Base-by-base conservation (phyloP, 53 echinoderm and acorn worm species). In the Antedon mediterranea region DNA sequence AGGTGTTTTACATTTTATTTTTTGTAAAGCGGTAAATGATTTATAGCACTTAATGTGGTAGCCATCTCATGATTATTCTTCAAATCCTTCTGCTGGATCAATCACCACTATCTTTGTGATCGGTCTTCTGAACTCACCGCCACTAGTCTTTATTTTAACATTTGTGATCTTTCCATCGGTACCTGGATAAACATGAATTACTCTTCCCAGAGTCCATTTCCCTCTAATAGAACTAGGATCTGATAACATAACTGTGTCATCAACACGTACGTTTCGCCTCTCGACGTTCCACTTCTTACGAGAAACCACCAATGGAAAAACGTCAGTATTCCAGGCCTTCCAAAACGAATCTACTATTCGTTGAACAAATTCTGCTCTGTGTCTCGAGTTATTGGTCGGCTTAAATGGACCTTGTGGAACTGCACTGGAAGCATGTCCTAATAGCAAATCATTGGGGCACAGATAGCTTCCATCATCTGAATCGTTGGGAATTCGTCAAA, bases 101-200 rank as follows among this genome's bases (percentile, higher is more conserved):
- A 87, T 32, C 8, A 87, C 87, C 13, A 71, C 87, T 26, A 83
- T 75, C 37, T 85, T 88, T 0, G 75, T 88, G 32, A 89, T 76
- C 14, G 89, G 85, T 75, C 89, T 82, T 0, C 0, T 30, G 42
- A 34, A 78, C 30, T 82, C 76, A 30, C 72, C 29, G 11, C 28
- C 29, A 0, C 30, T 43, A 29, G 89, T 89, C 30, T 82, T 78
- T 9, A 89, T 85, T 31, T 82, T 86, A 34, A 89, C 32, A 71
- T 80, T 89, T 30, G 86, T 76, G 18, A 86, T 74, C 28, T 71
- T 32, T 0, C 81, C 80, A 73, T 89, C 83, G 32, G 77, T 0
- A 28, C 86, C 86, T 73, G 89, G 89, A 43, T 86, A 89, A 8
- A 89, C 89, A 34, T 89, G 44, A 23, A 86, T 13, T 29, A 89